Base-by-base conservation (phyloP, 2,888 invertebrate genomes). In the Oscheius sp. region DNA sequence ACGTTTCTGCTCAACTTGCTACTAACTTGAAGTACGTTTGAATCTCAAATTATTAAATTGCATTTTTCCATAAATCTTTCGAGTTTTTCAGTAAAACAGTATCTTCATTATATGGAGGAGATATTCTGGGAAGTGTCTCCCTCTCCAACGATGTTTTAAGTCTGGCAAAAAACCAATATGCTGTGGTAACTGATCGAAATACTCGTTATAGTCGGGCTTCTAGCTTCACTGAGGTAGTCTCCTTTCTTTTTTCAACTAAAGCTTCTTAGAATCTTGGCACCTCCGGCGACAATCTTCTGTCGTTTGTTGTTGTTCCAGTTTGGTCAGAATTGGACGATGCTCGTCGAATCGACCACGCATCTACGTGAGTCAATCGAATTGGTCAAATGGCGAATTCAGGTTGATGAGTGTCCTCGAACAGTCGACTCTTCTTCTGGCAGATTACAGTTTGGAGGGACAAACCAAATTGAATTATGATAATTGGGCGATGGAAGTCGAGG, bases 401-500 rank as follows among this genome's bases (percentile, higher is more conserved):
- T 65, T 84, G 53, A 84, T 84, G 82, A 69, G 65, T 23, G 70
- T 78, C n/a, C 70, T 84, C 10, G 82, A 84, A 48, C 71, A 79
- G 48, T 73, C 75, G 15, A 72, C 81, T 25, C 55, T 82, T 8
- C 67, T 82, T 8, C 65, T 79, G 12, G 78, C 80, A 12, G 75
- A 74, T 42, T 79, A 78, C 63, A 74, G 76, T 34, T 53, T 64
- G 6, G 71, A 72, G 48, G 61, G 58, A 23, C 66, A 74, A 31
- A 25, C 70, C 39, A 72, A 78, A 34, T 46, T 74, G 34, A 65
- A 65, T 5, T 75, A 77, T 64, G 23, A 63, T 8, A 72, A 79
- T 48, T 75, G 81, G 79, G 78, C 76, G 0, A 79, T 79, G 78
- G 78, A 79, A 58, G 70, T 76, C n/a, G 74, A 74, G 45, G 42